Base-by-base conservation (phyloP, 2,797 vertebrate species). In the Halcyon badia region DNA sequence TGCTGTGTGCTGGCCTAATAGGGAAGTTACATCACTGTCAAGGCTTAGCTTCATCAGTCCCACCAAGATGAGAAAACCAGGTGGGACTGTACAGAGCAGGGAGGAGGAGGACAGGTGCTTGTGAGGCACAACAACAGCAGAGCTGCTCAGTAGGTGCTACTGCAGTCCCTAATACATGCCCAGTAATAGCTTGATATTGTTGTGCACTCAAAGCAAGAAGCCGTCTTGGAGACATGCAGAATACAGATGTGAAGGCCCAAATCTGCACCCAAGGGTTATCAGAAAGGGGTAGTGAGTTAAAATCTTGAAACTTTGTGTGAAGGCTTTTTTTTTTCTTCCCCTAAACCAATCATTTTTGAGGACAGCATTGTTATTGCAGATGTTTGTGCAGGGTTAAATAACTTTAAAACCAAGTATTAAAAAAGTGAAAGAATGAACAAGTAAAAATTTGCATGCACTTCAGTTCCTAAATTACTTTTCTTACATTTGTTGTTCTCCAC, bases 101-200 rank as follows among this genome's bases (percentile, higher is more conserved):
- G 9, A 79, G 26, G 52, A 72, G 35, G 25, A 54, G 14, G 10
- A 31, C 7, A 69, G 18, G 30, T 1, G 30, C 18, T 61, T 33
- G 25, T 28, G 17, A 51, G 14, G 6, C 13, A 52, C 49, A 56
- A 9, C 1, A 2, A 20, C 35, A 78, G 44, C n/a, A 71, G 33
- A 84, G 42, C 6, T 65, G 56, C n/a, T 58, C 12, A 1, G 17
- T 1, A 54, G 35, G 10, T 64, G 31, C 25, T 42, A 10, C 52
- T 49, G 35, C 25, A 92, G 30, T 7, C n/a, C 26, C 5, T 8
- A 14, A 13, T 4, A 30, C 0, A 0, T 46, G 20, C 8, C 26
- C 30, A 62, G 41, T 71, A 69, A 42, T 33, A 75, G 19, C 21
- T n/a, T 54, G 33, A 3, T 15, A 16, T 7, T 3, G 0, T 1